These are phyloP conservation scores for Chrysogorgia sp. DNA, from an alignment of 92 coral and sea anemone species.

Conservation along the genomic window DNA sequence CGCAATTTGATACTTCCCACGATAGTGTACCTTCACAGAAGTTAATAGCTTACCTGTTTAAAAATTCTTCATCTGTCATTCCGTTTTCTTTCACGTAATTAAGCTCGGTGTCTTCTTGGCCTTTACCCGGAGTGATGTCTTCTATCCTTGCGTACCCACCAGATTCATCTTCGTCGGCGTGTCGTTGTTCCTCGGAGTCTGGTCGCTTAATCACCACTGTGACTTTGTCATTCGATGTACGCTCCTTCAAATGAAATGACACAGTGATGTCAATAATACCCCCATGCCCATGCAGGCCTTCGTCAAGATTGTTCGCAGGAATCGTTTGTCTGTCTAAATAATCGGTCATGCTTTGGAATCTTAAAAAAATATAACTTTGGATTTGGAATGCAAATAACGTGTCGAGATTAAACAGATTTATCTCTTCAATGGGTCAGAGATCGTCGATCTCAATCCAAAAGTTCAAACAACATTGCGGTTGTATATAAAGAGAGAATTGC, in stretches of 20 bases:
- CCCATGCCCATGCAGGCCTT: background rate
- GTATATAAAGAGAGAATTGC: background rate
- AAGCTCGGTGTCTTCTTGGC: conserved; percentile 12
- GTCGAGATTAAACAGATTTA: no score
- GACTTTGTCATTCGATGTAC: conserved; percentile 7
- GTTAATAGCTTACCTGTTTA: conserved; percentile 43
- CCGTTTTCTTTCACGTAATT: conserved; percentile 31
- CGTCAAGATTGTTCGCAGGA: background rate
- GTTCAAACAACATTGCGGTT: background rate
- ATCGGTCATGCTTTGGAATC: background rate
- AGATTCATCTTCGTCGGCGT: conserved; percentile 68
- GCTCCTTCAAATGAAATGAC: conserved; percentile 21
- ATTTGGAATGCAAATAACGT: background rate
- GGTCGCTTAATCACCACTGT: background rate
- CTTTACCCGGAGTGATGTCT: conserved; percentile 58
- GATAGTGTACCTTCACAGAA: no score
- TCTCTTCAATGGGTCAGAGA: no score
- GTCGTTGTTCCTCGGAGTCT: conserved; percentile 35
- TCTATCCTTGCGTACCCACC: conserved; percentile 87
- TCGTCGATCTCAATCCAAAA: background rate
- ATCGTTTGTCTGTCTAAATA: background rate
- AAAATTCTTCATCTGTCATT: conserved; percentile 42
- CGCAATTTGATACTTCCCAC: no score
- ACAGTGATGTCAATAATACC: conserved; percentile 11
- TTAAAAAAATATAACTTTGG: background rate